Evolutionary conservation across 2,113 vertebrate species (phyloP).

Genomic region (Forbesichthys papilliferus): DNA sequence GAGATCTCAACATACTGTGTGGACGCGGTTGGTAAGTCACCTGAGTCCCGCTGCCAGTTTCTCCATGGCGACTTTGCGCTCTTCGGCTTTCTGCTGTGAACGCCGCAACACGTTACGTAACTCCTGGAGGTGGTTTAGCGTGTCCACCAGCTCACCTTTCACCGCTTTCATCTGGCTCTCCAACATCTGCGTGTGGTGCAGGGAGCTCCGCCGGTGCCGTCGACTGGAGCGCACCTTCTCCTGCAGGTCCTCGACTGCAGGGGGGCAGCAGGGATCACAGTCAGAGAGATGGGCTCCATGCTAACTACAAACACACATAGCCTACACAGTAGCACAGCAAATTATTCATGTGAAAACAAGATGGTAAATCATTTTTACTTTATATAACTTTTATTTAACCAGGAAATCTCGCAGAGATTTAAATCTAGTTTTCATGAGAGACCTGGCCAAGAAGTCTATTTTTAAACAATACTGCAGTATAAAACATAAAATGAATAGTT

Average conservation of each 20-base stretch:
- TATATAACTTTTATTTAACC: too few species aligned
- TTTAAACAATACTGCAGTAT: too few species aligned
- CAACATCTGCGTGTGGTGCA: constrained; percentile 83
- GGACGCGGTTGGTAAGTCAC: constrained; percentile 64
- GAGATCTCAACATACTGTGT: too few species aligned
- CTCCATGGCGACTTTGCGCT: constrained; percentile 81
- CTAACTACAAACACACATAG: not conserved
- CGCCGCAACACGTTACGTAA: constrained; percentile 81
- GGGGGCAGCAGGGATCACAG: not conserved
- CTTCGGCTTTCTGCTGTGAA: constrained; percentile 85
- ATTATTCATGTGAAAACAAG: not conserved
- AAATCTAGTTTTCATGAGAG: too few species aligned
- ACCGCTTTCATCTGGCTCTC: constrained; percentile 86
- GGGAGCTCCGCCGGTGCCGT: constrained; percentile 78
- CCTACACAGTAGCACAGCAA: not conserved
- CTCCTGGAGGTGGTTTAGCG: constrained; percentile 84
- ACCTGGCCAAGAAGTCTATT: too few species aligned
- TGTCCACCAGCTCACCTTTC: constrained; percentile 82
- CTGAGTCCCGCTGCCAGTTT: constrained; percentile 85
- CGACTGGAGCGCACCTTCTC: constrained; percentile 85
- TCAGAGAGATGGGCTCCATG: constrained; percentile 2
- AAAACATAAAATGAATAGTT: too few species aligned
- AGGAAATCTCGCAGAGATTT: too few species aligned
- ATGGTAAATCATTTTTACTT: too few species aligned
- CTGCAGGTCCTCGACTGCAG: constrained; percentile 84